Conservation (phyloP, 2,888 invertebrate genomes). For the Actias luna region DNA sequence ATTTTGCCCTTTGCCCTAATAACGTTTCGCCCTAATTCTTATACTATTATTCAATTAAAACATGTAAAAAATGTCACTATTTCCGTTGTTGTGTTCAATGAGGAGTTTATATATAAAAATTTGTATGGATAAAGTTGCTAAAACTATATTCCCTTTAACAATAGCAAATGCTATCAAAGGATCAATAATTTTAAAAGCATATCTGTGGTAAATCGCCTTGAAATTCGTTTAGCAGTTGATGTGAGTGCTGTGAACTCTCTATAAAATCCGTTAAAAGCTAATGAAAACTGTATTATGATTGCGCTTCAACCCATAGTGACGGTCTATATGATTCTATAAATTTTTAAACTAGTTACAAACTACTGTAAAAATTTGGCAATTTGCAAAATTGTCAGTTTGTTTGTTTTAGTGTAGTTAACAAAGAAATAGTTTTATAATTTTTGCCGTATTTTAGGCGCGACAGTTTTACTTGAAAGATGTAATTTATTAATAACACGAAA, state of each 20-base stretch:
- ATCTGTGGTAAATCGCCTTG: constrained; percentile 23
- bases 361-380: too few relatives aligned
- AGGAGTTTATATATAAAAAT: background rate
- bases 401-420: too few relatives aligned
- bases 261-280: constrained; percentile 52
- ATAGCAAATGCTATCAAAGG: constrained; percentile 21
- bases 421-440: too few relatives aligned
- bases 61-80: too few relatives aligned
- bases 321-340: constrained; percentile 17
- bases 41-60: too few relatives aligned
- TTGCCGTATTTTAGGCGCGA: too few relatives aligned
- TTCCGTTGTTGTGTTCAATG: background rate
- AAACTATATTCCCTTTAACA: background rate
- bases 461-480: too few relatives aligned
- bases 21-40: too few relatives aligned
- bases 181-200: constrained; percentile 42
- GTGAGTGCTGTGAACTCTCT: constrained; percentile 47
- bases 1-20: too few relatives aligned
- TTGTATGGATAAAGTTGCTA: constrained; percentile 6
- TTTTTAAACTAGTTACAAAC: too few relatives aligned
- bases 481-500: too few relatives aligned
- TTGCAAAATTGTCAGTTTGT: too few relatives aligned
- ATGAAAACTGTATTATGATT: constrained; percentile 45
- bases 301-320: constrained; percentile 16
- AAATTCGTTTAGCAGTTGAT: constrained; percentile 41